Evolutionary conservation across 2,888 invertebrate genomes (phyloP), one percentile per base, ranked within the genome.

Genomic region (Lepas anatifera): DNA sequence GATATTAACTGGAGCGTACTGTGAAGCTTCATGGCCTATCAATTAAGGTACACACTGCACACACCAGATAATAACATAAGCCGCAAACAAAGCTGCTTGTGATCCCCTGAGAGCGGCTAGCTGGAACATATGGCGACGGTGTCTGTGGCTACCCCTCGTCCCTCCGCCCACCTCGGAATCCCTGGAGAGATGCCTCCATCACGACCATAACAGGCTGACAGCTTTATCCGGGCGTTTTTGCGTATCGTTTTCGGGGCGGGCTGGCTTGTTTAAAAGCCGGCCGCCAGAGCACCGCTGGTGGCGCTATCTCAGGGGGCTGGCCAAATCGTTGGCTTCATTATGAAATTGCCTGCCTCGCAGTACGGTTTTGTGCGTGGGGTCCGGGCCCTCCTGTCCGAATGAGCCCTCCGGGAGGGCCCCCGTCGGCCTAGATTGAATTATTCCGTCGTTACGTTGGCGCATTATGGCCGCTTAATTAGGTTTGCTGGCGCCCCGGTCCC

Each of bases 381-480:
- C 29, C 52, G 32, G 32, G 32, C 25, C 8, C 48, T 25, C 48
- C 18, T 32, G 4, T 16, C 58, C 58, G 58, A 58, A 58, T 22
- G 8, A 18, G 25, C 29, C 58, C 58, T 7, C 13, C 13, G 58
- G 58, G 58, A 58, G 32, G 58, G 58, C 32, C 32, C 16, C 29
- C 11, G 6, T 1, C 29, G 58, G 58, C 58, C 58, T 13, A 27
- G 58, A 58, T 58, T 58, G 58, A 58, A 58, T 58, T 58, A 58
- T 58, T 32, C 58, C 58, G 58, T 32, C 58, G 58, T 58, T 58
- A 58, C 58, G 32, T 58, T 32, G 58, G 58, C 32, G 58, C 13
- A 58, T 58, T 58, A 58, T 27, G 18, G 58, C 18, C n/a, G 7
- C 10, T 32, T 58, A 58, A 58, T 32, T 10, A 18, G 29, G 58